Base-by-base conservation (phyloP, 1,140 invertebrate genomes). In the Heliconius congener region DNA sequence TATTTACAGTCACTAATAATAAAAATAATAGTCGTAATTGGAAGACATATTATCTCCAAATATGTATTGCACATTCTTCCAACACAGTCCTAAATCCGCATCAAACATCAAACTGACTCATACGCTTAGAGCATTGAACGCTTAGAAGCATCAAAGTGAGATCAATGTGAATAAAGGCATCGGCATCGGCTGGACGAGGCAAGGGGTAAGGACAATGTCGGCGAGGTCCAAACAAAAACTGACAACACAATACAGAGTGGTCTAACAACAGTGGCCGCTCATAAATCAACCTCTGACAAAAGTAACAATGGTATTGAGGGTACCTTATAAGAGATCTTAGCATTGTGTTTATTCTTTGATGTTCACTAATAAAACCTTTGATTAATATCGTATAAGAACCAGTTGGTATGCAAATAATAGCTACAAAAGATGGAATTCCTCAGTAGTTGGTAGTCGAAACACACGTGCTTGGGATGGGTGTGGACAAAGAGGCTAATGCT, bases 341-440 rank as follows among this genome's bases (percentile, higher is more conserved):
- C 84, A 91, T 94, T 94, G 92, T 94, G 90, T 87, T 86, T 90
- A 93, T 90, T 93, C 93, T 94, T 93, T 94, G 93, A 94, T 94
- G 91, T 94, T 93, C 92, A 93, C 90, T 94, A 94, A 94, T 94
- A 93, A 94, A 93, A 93, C 92, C 91, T 93, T 93, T 94, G 91
- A 94, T 94, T 93, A 94, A 94, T 93, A 94, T 94, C 92, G 92
- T 92, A 94, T 93, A 89, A 87, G 91, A 92, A 93, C 93, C 91
- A 88, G 91, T 93, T 89, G 88, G 92, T 94, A 94, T 94, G 93
- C 93, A 94, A 94, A 94, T 94, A 93, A 89, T 91, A 87, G 86
- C 83, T 86, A 92, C 84, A 91, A 90, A 90, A 89, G 86, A 76
- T 85, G 82, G 86, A 87, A 91, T 90, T 90, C 87, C 82, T 88